phyloP scores from a whole-genome alignment of 1,140 invertebrate species.

The Phortica variegata region DNA sequence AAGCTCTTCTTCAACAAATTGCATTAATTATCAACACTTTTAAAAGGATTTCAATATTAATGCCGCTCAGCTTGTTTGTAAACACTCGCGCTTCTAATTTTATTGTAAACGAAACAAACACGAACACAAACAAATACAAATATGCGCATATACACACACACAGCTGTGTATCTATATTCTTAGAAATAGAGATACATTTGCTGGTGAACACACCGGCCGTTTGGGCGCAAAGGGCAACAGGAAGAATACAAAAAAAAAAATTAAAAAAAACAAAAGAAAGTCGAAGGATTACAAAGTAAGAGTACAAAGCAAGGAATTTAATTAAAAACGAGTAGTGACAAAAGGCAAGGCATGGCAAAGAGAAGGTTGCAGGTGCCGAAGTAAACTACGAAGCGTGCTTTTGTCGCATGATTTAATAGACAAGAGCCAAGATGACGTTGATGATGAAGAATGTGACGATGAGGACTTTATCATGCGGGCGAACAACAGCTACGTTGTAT shows the following conservation, averaged over 20 bases:
- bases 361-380: slow-evolving; percentile 3
- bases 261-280: too few relatives aligned
- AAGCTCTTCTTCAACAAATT: slow-evolving; percentile 26
- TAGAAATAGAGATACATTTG: background rate
- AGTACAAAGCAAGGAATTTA: slow-evolving; percentile 45
- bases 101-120: slow-evolving; percentile 3
- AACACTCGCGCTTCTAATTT: slow-evolving; percentile 16
- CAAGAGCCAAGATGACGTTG: too few relatives aligned
- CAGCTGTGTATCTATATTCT: background rate
- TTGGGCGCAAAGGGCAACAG: slow-evolving; percentile 23
- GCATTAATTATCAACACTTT: slow-evolving; percentile 48
- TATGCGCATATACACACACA: background rate
- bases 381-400: slow-evolving; percentile 23
- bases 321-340: slow-evolving; percentile 31
- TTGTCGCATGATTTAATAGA: slow-evolving; percentile 20
- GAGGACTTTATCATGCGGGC: too few relatives aligned
- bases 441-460: too few relatives aligned
- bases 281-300: slow-evolving; percentile 43
- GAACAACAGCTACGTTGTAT: too few relatives aligned
- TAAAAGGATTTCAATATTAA: slow-evolving; percentile 36
- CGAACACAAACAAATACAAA: background rate
- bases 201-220: background rate
- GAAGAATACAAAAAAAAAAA: too few relatives aligned
- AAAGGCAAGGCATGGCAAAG: background rate
- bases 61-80: background rate